Evolutionary conservation across 2,113 vertebrate species (phyloP).

Genomic region (Galbula dea): DNA sequence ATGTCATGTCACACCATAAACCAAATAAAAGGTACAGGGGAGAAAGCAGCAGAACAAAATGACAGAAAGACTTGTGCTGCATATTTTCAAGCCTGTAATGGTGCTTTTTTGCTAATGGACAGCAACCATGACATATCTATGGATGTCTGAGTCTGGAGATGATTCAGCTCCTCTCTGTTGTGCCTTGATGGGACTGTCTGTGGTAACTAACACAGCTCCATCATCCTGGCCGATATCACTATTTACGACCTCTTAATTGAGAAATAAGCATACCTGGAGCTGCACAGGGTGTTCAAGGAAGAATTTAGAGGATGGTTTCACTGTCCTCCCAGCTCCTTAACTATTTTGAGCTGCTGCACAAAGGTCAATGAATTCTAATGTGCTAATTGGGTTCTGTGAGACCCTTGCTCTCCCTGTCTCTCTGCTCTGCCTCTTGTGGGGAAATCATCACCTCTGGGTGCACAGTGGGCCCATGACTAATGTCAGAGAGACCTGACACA

Average conservation of each 20-base stretch:
- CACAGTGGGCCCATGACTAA: background rate
- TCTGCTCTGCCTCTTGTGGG: background rate
- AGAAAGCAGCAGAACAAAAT: background rate
- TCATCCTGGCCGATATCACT: background rate
- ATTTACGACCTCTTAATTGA: background rate
- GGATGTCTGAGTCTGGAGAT: background rate
- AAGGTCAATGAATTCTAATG: background rate
- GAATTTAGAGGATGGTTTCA: background rate
- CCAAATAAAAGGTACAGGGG: conserved; percentile 6
- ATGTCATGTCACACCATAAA: conserved; percentile 6
- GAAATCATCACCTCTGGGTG: background rate
- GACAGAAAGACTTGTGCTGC: background rate
- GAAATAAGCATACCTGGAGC: background rate
- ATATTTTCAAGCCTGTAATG: background rate
- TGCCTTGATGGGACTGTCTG: background rate
- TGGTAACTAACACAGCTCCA: background rate
- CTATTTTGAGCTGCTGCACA: background rate
- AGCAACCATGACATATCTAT: background rate
- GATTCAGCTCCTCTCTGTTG: background rate
- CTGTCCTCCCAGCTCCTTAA: background rate
- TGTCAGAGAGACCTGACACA: background rate
- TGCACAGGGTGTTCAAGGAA: background rate
- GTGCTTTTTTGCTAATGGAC: background rate
- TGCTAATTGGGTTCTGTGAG: fast-evolving
- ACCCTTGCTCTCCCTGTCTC: background rate